Percentiles rank a stretch among this genome's conserved stretches.
phyloP scores from a whole-genome alignment of 2,113 vertebrate genomes.

The Chlorodrepanis virens region DNA sequence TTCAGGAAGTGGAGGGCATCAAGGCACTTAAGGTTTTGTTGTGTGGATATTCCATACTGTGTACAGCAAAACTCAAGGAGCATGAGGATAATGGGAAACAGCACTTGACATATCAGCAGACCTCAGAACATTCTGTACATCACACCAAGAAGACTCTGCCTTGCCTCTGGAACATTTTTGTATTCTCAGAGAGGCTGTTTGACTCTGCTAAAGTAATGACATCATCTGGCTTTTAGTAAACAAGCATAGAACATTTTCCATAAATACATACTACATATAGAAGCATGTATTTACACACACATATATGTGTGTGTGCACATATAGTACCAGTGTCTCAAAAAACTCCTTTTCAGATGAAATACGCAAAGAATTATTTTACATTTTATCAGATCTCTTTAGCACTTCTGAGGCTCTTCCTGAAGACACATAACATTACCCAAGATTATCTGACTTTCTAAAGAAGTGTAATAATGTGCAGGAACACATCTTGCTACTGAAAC shows the following conservation, averaged over 20 bases:
- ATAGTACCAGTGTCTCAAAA: background rate
- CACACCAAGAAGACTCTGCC: background rate
- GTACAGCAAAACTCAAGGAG: background rate
- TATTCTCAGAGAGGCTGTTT: background rate
- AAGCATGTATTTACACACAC: background rate
- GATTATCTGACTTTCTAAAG: background rate
- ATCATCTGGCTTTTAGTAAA: background rate
- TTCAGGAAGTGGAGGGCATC: background rate
- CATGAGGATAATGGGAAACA: background rate
- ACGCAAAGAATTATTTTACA: background rate
- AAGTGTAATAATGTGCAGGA: background rate
- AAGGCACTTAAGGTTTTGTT: rapidly evolving
- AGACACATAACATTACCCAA: background rate
- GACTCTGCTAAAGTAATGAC: background rate
- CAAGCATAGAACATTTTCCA: background rate
- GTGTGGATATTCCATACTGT: background rate
- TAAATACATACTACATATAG: background rate
- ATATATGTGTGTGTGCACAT: background rate
- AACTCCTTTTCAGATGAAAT: background rate
- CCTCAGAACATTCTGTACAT: background rate
- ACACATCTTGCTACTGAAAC: background rate
- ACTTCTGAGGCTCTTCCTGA: background rate
- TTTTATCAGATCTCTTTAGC: background rate
- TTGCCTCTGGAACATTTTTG: background rate
- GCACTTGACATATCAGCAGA: background rate